Base-by-base conservation (phyloP, 23 tunicate genomes). In the Trididemnum clinides region DNA sequence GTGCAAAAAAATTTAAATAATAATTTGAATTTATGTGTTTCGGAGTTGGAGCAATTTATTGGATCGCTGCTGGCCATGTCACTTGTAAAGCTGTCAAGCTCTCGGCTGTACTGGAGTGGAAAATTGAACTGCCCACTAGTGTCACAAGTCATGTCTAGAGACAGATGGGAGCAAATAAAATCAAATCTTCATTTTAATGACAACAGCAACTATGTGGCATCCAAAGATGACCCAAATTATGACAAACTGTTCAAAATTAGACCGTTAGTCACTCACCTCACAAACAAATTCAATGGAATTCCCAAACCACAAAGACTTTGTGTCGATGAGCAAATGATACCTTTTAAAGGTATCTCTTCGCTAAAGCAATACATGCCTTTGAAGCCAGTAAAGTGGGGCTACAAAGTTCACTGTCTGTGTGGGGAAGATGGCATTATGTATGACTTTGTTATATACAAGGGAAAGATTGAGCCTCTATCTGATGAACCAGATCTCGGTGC, bases 401-500 rank as follows among this genome's bases (percentile, higher is more conserved):
- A 66, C 75, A 66, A 66, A 66, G 75, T 66, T 31, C 37, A 66
- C 37, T 66, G 75, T 31, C 37, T 28, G 4, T 66, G 75, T 32
- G 75, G 75, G 5, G 75, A 20, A 31, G 75, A 66, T 31, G 75
- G 75, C 7, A 20, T 66, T 23, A 28, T 31, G 75, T 66, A 66
- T 4, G 75, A 66, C 22, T 66, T 66, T 66, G 3, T 66, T 32
- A 66, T 28, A 10, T 66, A 66, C 37, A 10, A 6, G 7, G 75
- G 75, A 30, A 66, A 66, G 31, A 29, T 66, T 66, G 81, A 75
- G 23, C 62, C 30, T 39, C 39, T 75, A 29, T 18, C 0, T 21
- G 33, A n/a, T 75, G 63, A 38, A 75, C 63, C 81, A 12, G 81
- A 38, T 37, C 32, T 75, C 18, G 81, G 81, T 0, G 81, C 81